These are phyloP conservation scores for Teleiodes luculella DNA, from an alignment of 2,888 invertebrate genomes.

Conservation along the genomic window DNA sequence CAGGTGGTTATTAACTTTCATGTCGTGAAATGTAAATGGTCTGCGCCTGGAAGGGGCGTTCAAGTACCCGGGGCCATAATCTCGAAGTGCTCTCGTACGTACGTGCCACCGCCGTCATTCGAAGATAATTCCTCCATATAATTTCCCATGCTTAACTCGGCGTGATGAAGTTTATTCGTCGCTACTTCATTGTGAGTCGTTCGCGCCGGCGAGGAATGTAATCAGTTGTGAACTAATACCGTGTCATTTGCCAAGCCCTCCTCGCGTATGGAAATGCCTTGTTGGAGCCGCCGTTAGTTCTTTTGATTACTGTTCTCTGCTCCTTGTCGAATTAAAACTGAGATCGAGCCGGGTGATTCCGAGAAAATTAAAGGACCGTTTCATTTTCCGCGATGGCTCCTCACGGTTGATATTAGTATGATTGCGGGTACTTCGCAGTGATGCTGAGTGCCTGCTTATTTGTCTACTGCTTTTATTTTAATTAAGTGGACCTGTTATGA, in stretches of 20 bases:
- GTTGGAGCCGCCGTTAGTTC: conserved; percentile 71
- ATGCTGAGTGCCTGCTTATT: conserved; percentile 50
- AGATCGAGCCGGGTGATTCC: conserved; percentile 66
- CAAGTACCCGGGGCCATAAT: conserved; percentile 59
- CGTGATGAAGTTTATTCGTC: conserved; percentile 77
- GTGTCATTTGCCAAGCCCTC: conserved; percentile 65
- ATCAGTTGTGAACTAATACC: conserved; percentile 77
- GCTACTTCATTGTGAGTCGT: conserved; percentile 74
- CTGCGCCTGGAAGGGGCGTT: conserved; percentile 43
- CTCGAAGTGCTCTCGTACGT: conserved; percentile 53
- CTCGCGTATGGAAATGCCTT: conserved; percentile 74
- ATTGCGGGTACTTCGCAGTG: conserved; percentile 53
- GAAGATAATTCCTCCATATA: conserved; percentile 76
- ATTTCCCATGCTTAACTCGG: conserved; percentile 74
- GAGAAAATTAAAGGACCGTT: conserved; percentile 71
- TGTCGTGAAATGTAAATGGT: conserved; percentile 42
- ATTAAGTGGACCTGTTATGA: conserved; percentile 48
- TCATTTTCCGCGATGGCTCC: conserved; percentile 63
- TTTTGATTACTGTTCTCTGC: conserved; percentile 69
- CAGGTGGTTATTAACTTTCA: conserved; percentile 42
- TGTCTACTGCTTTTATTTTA: conserved; percentile 55
- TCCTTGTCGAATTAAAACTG: conserved; percentile 72
- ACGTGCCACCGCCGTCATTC: conserved; percentile 60
- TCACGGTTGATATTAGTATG: conserved; percentile 68
- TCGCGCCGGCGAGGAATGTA: conserved; percentile 70